Percentiles rank a stretch among this genome's conserved stretches.
Evolutionary conservation across 2,888 invertebrate genomes (phyloP).

Genomic region (Drosophila mercatorum): DNA sequence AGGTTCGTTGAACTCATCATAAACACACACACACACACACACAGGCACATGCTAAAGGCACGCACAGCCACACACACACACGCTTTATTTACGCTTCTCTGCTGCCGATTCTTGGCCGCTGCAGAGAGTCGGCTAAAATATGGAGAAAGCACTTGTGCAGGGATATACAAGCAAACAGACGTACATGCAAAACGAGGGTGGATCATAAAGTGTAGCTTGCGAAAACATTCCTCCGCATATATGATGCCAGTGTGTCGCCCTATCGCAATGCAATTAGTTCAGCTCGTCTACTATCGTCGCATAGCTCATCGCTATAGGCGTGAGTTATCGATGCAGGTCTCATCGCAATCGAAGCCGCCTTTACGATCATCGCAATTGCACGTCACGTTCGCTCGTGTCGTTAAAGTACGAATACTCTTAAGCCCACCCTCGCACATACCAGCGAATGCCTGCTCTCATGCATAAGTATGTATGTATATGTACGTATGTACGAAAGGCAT

Average conservation of each 20-base stretch:
- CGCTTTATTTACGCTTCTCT: slow-evolving; percentile 67
- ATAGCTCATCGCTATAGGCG: slow-evolving; percentile 1
- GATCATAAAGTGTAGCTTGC: slow-evolving; percentile 38
- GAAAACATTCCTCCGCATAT: slow-evolving; percentile 4
- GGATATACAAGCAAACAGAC: slow-evolving; percentile 38
- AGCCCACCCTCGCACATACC: slow-evolving; percentile 59
- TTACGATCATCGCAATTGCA: slow-evolving; percentile 25
- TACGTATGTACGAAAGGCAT: slow-evolving; percentile 12
- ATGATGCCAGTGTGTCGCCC: neutral
- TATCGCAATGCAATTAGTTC: slow-evolving; percentile 2
- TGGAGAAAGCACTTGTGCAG: slow-evolving; percentile 77
- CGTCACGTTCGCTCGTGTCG: slow-evolving; percentile 10
- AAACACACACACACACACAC: slow-evolving; percentile 47
- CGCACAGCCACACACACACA: slow-evolving; percentile 24
- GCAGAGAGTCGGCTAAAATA: slow-evolving; percentile 64
- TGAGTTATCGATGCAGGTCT: slow-evolving; percentile 26
- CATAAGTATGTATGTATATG: slow-evolving; percentile 7
- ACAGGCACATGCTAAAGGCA: slow-evolving; percentile 26
- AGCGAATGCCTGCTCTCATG: slow-evolving; percentile 34
- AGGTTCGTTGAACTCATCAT: slow-evolving; percentile 78
- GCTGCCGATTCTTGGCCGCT: slow-evolving; percentile 72
- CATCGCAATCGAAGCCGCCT: slow-evolving; percentile 10
- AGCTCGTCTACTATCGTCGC: slow-evolving; percentile 13
- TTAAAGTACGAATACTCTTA: slow-evolving; percentile 23
- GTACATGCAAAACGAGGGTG: slow-evolving; percentile 47